Base-by-base conservation (phyloP, 2,888 invertebrate genomes). In the Agrotis puta region DNA sequence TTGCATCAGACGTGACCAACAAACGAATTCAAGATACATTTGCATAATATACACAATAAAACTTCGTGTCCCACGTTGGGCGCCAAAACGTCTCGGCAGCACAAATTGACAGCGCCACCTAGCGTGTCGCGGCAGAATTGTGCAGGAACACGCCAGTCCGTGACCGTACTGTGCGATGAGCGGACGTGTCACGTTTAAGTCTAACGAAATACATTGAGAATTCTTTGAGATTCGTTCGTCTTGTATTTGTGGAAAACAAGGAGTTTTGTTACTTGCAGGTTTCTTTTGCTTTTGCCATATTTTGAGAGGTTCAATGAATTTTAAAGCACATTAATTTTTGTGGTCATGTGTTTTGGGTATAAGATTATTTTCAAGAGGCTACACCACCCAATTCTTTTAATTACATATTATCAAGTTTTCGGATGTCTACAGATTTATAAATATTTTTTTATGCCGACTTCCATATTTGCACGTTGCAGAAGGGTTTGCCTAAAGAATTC, bases 71-170 rank as follows among this genome's bases (percentile, higher is more conserved):
- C 89, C 91, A 82, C 73, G 89, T 87, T 91, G 93, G 92, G 94
- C 91, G 92, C 92, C 92, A 94, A 93, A 91, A 87, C 74, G 85
- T 89, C 83, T 88, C 80, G 83, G 78, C 88, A 84, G 83, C 87
- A 87, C 89, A 93, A 94, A 93, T 93, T 94, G 94, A 92, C 94
- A 94, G 91, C 91, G 92, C 92, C 94, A 91, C 91, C 94, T 93
- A 88, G 88, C 89, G 90, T 84, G 89, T 88, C 84, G 85, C 80
- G 78, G 69, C 67, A 64, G 85, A 92, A 91, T 87, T 89, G 88
- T 87, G 88, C 90, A 88, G 82, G 82, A 87, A 81, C 87, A 87
- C 88, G 88, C 79, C 88, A 93, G 75, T 94, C 87, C 95, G 94
- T 94, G 95, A 95, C 94, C 79, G 78, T 87, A 95, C 91, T 95